phyloP scores from a whole-genome alignment of 1,140 invertebrate genomes.

The Drosophila obscura region DNA sequence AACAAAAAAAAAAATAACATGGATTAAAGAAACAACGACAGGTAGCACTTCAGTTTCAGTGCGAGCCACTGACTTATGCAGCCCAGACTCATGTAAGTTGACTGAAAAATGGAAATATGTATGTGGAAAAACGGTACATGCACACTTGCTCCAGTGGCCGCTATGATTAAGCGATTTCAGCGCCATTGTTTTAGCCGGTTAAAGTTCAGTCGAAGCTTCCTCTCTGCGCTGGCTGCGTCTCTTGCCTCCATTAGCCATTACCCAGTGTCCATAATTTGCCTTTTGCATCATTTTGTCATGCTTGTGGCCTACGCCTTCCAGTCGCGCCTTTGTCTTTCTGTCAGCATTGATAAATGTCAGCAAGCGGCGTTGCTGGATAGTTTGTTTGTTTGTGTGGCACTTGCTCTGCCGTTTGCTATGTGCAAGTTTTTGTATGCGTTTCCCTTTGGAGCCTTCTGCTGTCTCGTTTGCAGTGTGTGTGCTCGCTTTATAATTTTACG shows the following conservation, averaged over 20 bases:
- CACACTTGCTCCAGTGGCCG: constrained; percentile 71
- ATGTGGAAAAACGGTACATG: constrained; percentile 11
- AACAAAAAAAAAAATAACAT: no score
- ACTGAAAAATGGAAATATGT: constrained; percentile 4
- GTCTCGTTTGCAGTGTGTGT: neutral
- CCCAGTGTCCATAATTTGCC: constrained; percentile 60
- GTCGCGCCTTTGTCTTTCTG: constrained; percentile 69
- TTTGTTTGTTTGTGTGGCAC: constrained; percentile 47
- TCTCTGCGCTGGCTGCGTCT: neutral
- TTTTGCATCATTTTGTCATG: constrained; percentile 78
- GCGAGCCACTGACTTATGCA: constrained; percentile 75
- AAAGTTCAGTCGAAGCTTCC: constrained; percentile 19
- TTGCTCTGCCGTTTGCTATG: constrained; percentile 51
- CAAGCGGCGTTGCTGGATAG: constrained; percentile 49
- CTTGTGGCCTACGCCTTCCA: constrained; percentile 36
- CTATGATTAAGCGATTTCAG: constrained; percentile 82
- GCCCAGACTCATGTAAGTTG: constrained; percentile 26
- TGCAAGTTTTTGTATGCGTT: constrained; percentile 64
- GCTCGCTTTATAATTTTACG: constrained; percentile 69
- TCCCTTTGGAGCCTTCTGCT: constrained; percentile 19
- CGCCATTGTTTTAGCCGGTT: constrained; percentile 72
- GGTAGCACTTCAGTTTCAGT: constrained; percentile 33
- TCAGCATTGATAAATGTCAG: constrained; percentile 80
- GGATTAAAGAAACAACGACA: constrained; percentile 9
- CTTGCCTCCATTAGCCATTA: constrained; percentile 3